Conservation (phyloP, 2,888 invertebrate species). For the Halictus quadricinctus region DNA sequence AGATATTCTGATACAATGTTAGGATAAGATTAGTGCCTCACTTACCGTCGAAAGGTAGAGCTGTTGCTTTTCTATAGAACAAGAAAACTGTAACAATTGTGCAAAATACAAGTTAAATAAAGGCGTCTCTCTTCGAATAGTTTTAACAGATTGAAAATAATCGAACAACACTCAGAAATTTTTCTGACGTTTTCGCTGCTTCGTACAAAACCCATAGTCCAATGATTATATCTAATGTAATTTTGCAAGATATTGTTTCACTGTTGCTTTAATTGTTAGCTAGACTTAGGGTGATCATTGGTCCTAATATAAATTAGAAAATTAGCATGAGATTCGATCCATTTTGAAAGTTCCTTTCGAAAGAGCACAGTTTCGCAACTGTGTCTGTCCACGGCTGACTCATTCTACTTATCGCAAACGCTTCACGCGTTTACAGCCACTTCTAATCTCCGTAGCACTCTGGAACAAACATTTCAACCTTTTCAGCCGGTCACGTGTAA, state of each 20-base stretch:
- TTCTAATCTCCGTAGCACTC: background rate
- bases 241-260: background rate
- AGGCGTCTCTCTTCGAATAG: too few species aligned
- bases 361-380: background rate
- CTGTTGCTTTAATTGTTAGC: background rate
- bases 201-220: too few species aligned
- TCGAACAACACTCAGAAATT: too few species aligned
- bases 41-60: constrained; percentile 32
- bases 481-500: too few species aligned
- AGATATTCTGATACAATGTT: constrained; percentile 49
- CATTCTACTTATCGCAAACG: background rate
- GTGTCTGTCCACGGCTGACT: background rate
- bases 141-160: too few species aligned
- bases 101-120: too few species aligned
- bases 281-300: background rate
- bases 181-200: too few species aligned
- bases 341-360: background rate
- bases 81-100: constrained; percentile 3
- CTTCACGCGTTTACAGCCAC: background rate
- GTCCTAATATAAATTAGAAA: background rate
- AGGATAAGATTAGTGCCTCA: constrained; percentile 41
- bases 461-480: background rate
- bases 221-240: too few species aligned
- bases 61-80: constrained; percentile 36
- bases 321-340: background rate